Base-by-base conservation (phyloP, 2,888 invertebrate species). In the Melinaea menophilus region DNA sequence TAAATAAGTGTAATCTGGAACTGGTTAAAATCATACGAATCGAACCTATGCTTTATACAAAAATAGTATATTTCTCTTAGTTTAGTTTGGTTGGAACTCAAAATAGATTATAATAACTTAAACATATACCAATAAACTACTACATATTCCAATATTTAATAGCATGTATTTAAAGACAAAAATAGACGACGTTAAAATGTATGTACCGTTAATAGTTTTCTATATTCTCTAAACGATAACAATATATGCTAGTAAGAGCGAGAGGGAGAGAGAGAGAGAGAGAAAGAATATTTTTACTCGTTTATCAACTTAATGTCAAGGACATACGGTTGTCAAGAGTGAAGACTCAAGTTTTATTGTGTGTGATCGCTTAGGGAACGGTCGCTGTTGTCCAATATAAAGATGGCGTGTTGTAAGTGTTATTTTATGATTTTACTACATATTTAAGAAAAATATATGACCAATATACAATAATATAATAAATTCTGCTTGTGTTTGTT, bases 351-450 rank as follows among this genome's bases (percentile, higher is more conserved):
- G 37, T 47, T 54, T 48, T 55, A 51, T 57, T 60, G 60, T 55
- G 37, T 60, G 54, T 51, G 47, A 55, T 47, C 46, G 9, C 51
- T 9, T n/a, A 31, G 31, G 11, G 31, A 31, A 9, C 51, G 51
- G 31, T 51, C 11, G 41, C 11, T 51, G 9, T 11, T 51, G 31
- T 31, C 7, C 33, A 48, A 41, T 41, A 41, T 55, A 56, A 71
- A 59, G 63, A 85, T 85, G 85, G 74, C 85, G 65, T 85, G 85
- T 69, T 85, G 85, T 85, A 69, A 85, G 85, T 85, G 73, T 54
- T 63, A 31, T 66, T 56, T 59, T 12, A 4, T 51, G 22, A 31
- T 31, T 51, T 51, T 31, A 31, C 13, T 3, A 31, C 7, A 9
- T 51, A 3, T 51, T 51, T 31, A 9, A 7, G 51, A 31, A 22